These are phyloP conservation scores for Beris chalybata DNA, from an alignment of 2,888 invertebrate species.

Conservation along the genomic window DNA sequence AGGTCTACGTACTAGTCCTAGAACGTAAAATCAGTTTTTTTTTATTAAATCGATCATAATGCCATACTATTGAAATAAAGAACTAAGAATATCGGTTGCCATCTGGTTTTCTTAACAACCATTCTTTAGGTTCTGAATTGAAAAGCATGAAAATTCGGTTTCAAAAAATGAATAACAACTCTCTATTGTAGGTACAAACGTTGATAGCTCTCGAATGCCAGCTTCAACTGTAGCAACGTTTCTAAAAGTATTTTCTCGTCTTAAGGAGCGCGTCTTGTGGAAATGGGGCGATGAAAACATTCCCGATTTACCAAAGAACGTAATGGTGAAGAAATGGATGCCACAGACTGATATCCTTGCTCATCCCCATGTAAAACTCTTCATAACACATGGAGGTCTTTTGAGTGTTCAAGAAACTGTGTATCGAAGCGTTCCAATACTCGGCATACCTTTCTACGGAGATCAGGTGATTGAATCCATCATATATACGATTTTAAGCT, in stretches of 20 bases:
- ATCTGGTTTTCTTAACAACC: not conserved
- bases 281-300: slow-evolving; percentile 56
- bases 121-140: too few species aligned
- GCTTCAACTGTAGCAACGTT: slow-evolving; percentile 49
- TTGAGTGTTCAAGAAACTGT: slow-evolving; percentile 56
- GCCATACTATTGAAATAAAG: too few species aligned
- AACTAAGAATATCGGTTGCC: not conserved
- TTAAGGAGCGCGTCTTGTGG: slow-evolving; percentile 56
- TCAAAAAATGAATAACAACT: too few species aligned
- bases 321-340: slow-evolving; percentile 57
- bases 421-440: slow-evolving; percentile 54
- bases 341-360: slow-evolving; percentile 59
- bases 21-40: too few species aligned
- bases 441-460: slow-evolving; percentile 55
- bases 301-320: slow-evolving; percentile 53
- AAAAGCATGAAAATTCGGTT: too few species aligned
- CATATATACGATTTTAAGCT: not conserved
- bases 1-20: too few species aligned
- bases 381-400: slow-evolving; percentile 56
- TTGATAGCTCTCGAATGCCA: slow-evolving; percentile 54
- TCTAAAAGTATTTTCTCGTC: slow-evolving; percentile 50
- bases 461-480: slow-evolving; percentile 48
- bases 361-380: slow-evolving; percentile 55
- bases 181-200: slow-evolving; percentile 51
- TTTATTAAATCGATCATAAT: too few species aligned